These are phyloP conservation scores for Cisticola juncidis DNA, from an alignment of 2,113 vertebrate species.

Conservation along the genomic window DNA sequence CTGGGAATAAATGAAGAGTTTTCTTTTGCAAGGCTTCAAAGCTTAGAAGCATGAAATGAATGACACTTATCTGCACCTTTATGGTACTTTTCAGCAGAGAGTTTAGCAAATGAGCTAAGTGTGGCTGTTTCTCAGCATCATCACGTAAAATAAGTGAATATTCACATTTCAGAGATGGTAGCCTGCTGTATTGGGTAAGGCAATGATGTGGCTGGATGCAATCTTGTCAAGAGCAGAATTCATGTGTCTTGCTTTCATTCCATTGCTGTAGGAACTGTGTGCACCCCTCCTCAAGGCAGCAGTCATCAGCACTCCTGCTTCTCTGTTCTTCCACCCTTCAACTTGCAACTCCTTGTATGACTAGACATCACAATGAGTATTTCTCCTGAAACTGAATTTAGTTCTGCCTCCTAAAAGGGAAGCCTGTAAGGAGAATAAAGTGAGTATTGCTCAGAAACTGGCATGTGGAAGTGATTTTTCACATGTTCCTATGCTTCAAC, in stretches of 20 bases:
- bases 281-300: neutral
- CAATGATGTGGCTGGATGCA: neutral
- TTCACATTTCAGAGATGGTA: neutral
- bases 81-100: neutral
- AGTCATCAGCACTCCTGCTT: neutral
- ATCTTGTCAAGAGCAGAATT: neutral
- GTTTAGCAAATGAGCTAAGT: neutral
- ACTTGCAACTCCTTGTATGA: neutral
- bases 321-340: neutral
- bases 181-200: neutral
- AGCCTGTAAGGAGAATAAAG: neutral
- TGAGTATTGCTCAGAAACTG: neutral
- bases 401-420: neutral
- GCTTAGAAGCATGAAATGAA: neutral
- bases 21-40: neutral
- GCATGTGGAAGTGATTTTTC: neutral
- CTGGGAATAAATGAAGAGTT: neutral
- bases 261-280: neutral
- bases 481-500: neutral
- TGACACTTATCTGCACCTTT: neutral
- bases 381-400: neutral
- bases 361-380: neutral
- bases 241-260: accelerated
- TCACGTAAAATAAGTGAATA: neutral
- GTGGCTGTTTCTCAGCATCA: neutral